Base-by-base conservation (phyloP, 2,888 invertebrate species). In the Volucella inanis region DNA sequence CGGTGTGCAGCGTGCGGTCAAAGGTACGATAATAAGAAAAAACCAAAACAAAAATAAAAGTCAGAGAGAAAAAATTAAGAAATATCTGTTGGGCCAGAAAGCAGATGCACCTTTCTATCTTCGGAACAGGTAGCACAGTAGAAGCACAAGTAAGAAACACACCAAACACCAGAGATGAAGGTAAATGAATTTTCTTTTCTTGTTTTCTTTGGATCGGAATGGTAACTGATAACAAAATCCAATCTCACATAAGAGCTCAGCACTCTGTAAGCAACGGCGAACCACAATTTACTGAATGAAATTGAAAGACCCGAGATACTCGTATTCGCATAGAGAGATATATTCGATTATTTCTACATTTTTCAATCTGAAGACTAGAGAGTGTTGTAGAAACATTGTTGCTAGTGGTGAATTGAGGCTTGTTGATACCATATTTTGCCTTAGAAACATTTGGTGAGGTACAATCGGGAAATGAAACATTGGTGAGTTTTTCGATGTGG, bases 71-170 rank as follows among this genome's bases (percentile, higher is more conserved):
- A 47, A 41, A 43, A 64, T 11, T 14, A 59, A 52, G 39, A 18
- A 43, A 31, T 62, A 59, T 55, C 45, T 54, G 57, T 15, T 62
- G 8, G 15, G 15, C 49, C 9, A 55, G 62, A 68, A 81, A 67
- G 43, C 62, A 64, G 57, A 67, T 68, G 68, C 74, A 83, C 78
- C 74, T 83, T 82, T 82, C 82, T 76, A 49, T 49, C 43, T 67
- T 10, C 8, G 14, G 64, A 83, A 83, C 83, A 83, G 83, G 83
- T 83, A 83, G 83, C 67, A 62, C 55, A 49, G 49, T 41, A 78
- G 83, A 78, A 83, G 83, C 67, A 62, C 55, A 49, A 54, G 47
- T 31, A 31, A 59, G 31, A 67, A 67, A 41, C 65, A 50, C 31
- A 31, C 31, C 31, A 31, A 31, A 12, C 22, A 15, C 1, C n/a